These are phyloP conservation scores for Cryptotermes secundus DNA, from an alignment of 1,140 invertebrate species.

Conservation along the genomic window DNA sequence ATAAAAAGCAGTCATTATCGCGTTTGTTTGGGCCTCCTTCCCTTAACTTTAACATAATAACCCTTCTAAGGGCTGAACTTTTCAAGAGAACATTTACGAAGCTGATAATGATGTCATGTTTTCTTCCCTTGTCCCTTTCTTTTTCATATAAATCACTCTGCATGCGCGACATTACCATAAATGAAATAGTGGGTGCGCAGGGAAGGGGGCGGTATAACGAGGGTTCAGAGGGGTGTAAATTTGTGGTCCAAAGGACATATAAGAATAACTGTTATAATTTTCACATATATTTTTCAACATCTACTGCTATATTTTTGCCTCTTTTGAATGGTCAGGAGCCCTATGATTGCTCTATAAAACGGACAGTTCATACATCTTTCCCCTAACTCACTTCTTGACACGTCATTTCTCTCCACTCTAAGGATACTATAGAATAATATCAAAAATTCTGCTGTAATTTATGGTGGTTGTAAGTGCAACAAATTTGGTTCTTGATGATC, in stretches of 20 bases:
- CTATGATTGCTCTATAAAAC: not conserved
- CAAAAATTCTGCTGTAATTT: too few species aligned
- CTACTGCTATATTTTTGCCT: not conserved
- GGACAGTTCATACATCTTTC: not conserved
- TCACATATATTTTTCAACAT: not conserved
- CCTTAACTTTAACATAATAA: not conserved
- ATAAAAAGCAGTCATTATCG: not conserved
- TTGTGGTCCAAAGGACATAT: not conserved
- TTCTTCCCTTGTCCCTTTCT: not conserved
- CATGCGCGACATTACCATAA: not conserved
- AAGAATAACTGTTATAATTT: not conserved
- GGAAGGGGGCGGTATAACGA: not conserved
- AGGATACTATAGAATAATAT: too few species aligned
- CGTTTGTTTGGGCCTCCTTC: not conserved
- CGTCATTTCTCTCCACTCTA: too few species aligned
- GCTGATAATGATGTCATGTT: not conserved
- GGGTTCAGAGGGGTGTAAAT: not conserved
- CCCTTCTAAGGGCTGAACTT: not conserved
- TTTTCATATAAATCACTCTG: not conserved
- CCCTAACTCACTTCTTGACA: not conserved
- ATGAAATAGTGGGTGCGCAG: not conserved
- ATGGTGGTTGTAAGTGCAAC: too few species aligned
- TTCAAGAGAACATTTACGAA: not conserved
- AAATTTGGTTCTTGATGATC: too few species aligned
- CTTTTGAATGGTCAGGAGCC: not conserved